Evolutionary conservation across 2,797 vertebrate species (phyloP).

Genomic region (Arrhamphus sclerolepis): DNA sequence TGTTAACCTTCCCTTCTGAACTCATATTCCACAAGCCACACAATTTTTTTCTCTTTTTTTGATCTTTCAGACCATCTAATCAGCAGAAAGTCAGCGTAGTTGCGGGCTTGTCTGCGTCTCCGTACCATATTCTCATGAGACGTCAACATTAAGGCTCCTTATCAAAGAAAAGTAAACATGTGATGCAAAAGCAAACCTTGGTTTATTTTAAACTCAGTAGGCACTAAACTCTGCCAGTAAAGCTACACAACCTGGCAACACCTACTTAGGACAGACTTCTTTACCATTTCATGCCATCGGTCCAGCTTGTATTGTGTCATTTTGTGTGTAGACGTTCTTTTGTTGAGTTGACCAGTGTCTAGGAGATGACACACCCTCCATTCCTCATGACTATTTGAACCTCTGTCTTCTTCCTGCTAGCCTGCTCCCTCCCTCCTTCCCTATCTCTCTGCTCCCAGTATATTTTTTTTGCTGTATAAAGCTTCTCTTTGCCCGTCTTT

Average conservation of each 20-base stretch:
- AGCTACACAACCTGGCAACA: neutral
- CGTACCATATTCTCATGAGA: no score
- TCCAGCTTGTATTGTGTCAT: neutral
- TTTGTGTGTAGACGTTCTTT: slow-evolving; percentile 13
- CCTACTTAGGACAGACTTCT: slow-evolving; percentile 2
- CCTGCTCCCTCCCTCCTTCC: slow-evolving; percentile 49
- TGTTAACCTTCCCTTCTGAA: no score
- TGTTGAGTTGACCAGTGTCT: neutral
- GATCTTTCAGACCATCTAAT: no score
- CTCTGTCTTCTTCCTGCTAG: slow-evolving; percentile 65
- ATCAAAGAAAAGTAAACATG: no score
- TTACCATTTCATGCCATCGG: slow-evolving; percentile 5
- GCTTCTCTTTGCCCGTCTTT: slow-evolving; percentile 33
- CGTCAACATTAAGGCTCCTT: no score
- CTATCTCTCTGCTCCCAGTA: slow-evolving; percentile 60
- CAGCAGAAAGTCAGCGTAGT: no score
- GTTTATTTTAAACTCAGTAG: neutral
- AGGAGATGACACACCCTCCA: slow-evolving; percentile 23
- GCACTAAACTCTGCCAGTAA: neutral
- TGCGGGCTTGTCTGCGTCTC: no score
- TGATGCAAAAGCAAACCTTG: no score
- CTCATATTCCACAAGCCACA: no score
- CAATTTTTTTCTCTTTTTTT: no score
- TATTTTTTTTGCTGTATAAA: slow-evolving; percentile 19
- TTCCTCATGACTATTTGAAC: slow-evolving; percentile 51